Percentiles rank a stretch among this genome's conserved stretches.
Conservation (phyloP, 2,797 vertebrate genomes). For the Pseudomugil tenellus region DNA sequence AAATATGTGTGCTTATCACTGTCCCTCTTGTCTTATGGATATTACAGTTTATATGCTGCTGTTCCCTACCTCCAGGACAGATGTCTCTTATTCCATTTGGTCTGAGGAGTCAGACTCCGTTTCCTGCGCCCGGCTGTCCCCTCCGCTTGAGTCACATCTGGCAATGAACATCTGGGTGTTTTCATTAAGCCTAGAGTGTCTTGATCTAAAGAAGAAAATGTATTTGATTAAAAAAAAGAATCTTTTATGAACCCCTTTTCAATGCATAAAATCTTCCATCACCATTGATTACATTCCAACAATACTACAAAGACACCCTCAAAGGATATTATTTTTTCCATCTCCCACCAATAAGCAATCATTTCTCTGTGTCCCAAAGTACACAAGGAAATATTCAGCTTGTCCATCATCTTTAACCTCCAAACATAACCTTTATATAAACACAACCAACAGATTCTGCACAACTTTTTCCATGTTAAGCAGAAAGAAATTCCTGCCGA, state of each 20-base stretch:
- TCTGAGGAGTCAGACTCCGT: slow-evolving; percentile 74
- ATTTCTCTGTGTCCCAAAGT: background rate
- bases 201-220: slow-evolving; percentile 80
- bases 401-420: background rate
- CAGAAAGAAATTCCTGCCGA: background rate
- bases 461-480: background rate
- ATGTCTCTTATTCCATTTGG: slow-evolving; percentile 94
- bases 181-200: slow-evolving; percentile 93
- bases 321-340: background rate
- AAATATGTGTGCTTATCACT: background rate
- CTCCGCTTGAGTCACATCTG: slow-evolving; percentile 81
- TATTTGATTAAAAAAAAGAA: background rate
- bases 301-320: background rate
- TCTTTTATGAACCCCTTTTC: background rate
- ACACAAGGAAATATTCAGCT: background rate
- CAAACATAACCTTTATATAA: background rate
- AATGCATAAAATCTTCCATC: background rate
- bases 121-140: slow-evolving; percentile 77
- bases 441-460: background rate
- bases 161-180: slow-evolving; percentile 95
- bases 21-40: background rate
- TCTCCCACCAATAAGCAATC: background rate
- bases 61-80: slow-evolving; percentile 92
- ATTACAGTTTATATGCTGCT: background rate
- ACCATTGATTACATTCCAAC: background rate